Base-by-base conservation (phyloP, 2,113 vertebrate species). In the Pardalotus punctatus region DNA sequence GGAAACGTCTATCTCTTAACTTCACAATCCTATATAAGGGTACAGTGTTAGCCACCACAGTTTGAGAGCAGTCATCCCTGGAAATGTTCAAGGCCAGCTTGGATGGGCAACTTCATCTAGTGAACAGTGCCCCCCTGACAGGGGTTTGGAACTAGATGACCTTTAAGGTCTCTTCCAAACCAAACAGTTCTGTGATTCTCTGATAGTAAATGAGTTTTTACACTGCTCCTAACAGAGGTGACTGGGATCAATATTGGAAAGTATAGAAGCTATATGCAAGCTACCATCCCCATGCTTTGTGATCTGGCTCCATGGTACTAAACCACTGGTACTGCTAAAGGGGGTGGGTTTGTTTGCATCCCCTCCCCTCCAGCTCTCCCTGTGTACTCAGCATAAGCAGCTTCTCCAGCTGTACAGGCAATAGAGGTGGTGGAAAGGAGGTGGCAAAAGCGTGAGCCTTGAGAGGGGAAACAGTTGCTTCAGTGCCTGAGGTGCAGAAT, bases 271-370 rank as follows among this genome's bases (percentile, higher is more conserved):
- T 1, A 1, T 25, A 5, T 1, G 50, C 36, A 53, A 73, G 35
- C 50, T 65, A 79, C 85, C 50, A 13, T 6, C 38, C 25, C 74
- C 29, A 2, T 2, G 28, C 71, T 54, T 56, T 8, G 23, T 4
- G 6, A 23, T 21, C 31, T 51, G 89, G n/a, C 71, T 22, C 20
- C 0, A 0, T 1, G 21, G 56, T 23, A 29, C 10, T 40, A 17
- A 62, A 12, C 12, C 35, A 18, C 3, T 5, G 73, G 40, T 5
- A 10, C 22, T 65, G 67, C 64, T 21, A 2, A 42, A 42, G 31
- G 19, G 24, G 10, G 19, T 10, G 69, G 38, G 29, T 5, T 54
- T 10, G n/a, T 42, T 18, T 45, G 74, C 3, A 1, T 14, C 15
- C 43, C 47, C 35, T 42, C 33, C 2, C 16, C 53, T 66, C 43